Evolutionary conservation across 2,888 invertebrate species (phyloP), one percentile per base, ranked within the genome.

Genomic region (Incurvaria masculella): DNA sequence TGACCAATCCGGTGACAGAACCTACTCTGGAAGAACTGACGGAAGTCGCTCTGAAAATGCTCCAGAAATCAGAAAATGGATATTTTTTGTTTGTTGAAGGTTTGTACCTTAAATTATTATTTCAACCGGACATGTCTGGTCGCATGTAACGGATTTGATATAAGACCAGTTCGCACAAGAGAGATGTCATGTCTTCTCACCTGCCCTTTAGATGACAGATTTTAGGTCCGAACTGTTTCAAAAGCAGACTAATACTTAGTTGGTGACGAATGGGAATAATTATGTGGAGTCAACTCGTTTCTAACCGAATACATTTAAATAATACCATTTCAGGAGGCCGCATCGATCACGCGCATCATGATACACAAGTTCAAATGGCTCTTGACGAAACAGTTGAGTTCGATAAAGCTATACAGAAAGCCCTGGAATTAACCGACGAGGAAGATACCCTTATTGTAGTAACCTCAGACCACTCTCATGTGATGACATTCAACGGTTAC

Each of bases 11-110:
- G 1, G 59, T 63, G 18, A 60, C 53, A 2, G 81, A 83, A 51
- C 91, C 91, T 0, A 84, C 87, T 0, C 68, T 94, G 14, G 66
- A 70, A 1, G 72, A 73, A 23, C 33, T n/a, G 1, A 63, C 65
- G 0, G 66, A 71, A 67, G 80, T 81, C 6, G 92, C 93, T 0
- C 86, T 94, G 27, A 74, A 82, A 48, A 72, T 88, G 2, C 71
- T 94, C 44, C 72, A 76, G 21, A 82, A 82, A 52, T 80, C 84
- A 56, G 66, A 73, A 11, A 76, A 85, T 1, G 93, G 93, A 0
- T 93, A 81, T 62, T 89, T 91, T 59, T 66, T 93, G n/a, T 86
- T 92, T 60, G 86, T 92, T 18, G 87, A 88, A 64, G 86, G 80
- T 51, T 66, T 66, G 2, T 63, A 61, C 53, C 68, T 71, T 20